Evolutionary conservation across 2,888 invertebrate genomes (phyloP).

Genomic region (Spialia ferax): DNA sequence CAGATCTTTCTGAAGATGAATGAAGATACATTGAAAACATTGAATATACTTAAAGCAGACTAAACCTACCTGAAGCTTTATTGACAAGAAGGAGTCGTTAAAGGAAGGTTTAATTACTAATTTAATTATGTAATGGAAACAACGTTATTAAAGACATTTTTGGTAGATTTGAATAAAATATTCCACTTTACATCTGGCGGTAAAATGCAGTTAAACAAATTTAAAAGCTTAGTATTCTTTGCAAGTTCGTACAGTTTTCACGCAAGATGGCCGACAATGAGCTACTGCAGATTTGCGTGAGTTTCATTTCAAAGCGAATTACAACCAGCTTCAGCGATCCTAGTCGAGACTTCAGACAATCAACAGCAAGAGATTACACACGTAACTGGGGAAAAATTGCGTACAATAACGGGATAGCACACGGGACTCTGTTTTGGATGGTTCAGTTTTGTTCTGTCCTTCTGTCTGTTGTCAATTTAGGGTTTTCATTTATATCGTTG

Average conservation of each 20-base stretch:
- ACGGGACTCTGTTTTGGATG: not conserved
- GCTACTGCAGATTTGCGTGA: conserved; percentile 27
- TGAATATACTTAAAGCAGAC: not conserved
- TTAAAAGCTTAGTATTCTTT: conserved; percentile 11
- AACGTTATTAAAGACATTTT: no score
- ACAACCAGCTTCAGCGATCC: conserved; percentile 11
- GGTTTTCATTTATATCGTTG: no score
- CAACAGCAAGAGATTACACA: conserved; percentile 58
- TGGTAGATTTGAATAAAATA: not conserved
- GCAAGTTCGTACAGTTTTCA: conserved; percentile 11
- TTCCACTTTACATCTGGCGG: not conserved
- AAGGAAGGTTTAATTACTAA: not conserved
- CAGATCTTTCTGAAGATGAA: conserved; percentile 11
- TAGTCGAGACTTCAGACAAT: conserved; percentile 33
- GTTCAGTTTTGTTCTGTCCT: not conserved
- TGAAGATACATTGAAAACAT: not conserved
- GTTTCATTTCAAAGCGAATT: conserved; percentile 34
- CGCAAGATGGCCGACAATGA: conserved; percentile 28
- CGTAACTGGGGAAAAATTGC: conserved; percentile 63
- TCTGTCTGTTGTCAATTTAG: not conserved
- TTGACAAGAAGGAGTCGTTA: not conserved
- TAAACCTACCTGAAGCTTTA: conserved; percentile 1
- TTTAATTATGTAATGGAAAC: no score
- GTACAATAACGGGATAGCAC: conserved; percentile 44
- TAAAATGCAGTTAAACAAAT: conserved; percentile 4